Evolutionary conservation across 2,113 vertebrate genomes (phyloP).

Genomic region (Macroglossus sobrinus): DNA sequence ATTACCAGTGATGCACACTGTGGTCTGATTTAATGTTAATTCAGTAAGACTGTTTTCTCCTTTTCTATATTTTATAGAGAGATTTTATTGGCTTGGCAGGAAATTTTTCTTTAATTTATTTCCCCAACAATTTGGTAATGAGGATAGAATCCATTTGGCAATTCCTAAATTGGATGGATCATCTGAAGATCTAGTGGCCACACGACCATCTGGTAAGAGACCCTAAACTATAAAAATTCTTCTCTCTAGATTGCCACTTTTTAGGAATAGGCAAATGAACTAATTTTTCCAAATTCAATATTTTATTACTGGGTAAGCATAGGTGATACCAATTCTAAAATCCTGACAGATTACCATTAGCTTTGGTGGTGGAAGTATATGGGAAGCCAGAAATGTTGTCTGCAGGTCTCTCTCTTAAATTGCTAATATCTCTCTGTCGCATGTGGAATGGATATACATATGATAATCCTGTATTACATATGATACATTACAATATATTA

Average conservation of each 20-base stretch:
- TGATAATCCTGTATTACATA: background rate
- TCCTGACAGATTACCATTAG: background rate
- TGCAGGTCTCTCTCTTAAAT: background rate
- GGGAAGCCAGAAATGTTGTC: background rate
- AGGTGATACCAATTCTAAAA: background rate
- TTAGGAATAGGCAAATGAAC: background rate
- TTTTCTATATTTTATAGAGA: background rate
- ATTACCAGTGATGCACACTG: background rate
- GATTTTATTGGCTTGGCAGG: background rate
- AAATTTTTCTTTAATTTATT: slow-evolving; percentile 30
- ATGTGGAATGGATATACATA: background rate
- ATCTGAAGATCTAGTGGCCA: background rate
- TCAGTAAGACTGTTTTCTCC: background rate
- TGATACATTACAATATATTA: too few species aligned
- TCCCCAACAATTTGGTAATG: background rate
- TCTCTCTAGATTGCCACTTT: background rate
- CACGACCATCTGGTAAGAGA: background rate
- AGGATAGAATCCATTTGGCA: background rate
- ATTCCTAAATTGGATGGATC: background rate
- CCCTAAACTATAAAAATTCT: background rate
- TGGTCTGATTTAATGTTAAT: background rate
- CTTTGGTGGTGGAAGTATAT: background rate
- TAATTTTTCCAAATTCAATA: background rate
- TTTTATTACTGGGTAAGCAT: background rate
- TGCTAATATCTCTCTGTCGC: background rate